Conservation (phyloP, 1,140 invertebrate species). For the Brachystomella parvula region DNA sequence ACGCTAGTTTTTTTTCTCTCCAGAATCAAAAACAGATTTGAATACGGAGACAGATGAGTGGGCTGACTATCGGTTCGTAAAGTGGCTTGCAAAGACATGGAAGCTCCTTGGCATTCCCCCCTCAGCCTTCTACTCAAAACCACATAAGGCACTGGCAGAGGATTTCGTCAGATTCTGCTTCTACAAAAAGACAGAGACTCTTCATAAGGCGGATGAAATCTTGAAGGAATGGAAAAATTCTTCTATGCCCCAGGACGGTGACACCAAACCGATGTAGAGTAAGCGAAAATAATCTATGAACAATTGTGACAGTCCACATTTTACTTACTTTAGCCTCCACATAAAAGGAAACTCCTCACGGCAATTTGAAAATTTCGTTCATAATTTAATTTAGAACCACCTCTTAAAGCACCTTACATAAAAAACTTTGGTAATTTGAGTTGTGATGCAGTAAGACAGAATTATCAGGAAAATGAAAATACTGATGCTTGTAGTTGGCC, state of each 20-base stretch:
- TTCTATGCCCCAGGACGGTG: slow-evolving; percentile 1
- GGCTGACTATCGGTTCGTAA: slow-evolving; percentile 86
- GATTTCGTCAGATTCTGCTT: slow-evolving; percentile 62
- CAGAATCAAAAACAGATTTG: slow-evolving; percentile 31
- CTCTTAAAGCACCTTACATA: slow-evolving; percentile 19
- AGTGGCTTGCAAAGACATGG: slow-evolving; percentile 90
- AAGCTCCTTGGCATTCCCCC: slow-evolving; percentile 90
- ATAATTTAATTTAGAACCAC: slow-evolving; percentile 28
- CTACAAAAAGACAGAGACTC: slow-evolving; percentile 37
- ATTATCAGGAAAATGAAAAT: slow-evolving; percentile 10
- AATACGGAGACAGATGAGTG: slow-evolving; percentile 56
- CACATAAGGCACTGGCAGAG: slow-evolving; percentile 75
- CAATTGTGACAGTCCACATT: too few relatives aligned
- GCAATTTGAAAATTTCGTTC: too few relatives aligned
- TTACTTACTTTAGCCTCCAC: too few relatives aligned
- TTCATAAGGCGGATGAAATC: slow-evolving; percentile 34
- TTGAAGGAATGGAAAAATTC: slow-evolving; percentile 33
- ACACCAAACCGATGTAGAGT: too few relatives aligned
- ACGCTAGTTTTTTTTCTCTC: slow-evolving; percentile 9
- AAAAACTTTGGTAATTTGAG: slow-evolving; percentile 24
- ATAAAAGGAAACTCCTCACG: too few relatives aligned
- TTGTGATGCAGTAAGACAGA: slow-evolving; percentile 10
- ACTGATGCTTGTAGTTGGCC: not conserved
- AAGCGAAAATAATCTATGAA: too few relatives aligned
- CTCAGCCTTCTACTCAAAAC: slow-evolving; percentile 79